Percentiles rank a stretch among this genome's conserved stretches.
Evolutionary conservation across 2,888 invertebrate species (phyloP).

Genomic region (Aphodius sticticus): DNA sequence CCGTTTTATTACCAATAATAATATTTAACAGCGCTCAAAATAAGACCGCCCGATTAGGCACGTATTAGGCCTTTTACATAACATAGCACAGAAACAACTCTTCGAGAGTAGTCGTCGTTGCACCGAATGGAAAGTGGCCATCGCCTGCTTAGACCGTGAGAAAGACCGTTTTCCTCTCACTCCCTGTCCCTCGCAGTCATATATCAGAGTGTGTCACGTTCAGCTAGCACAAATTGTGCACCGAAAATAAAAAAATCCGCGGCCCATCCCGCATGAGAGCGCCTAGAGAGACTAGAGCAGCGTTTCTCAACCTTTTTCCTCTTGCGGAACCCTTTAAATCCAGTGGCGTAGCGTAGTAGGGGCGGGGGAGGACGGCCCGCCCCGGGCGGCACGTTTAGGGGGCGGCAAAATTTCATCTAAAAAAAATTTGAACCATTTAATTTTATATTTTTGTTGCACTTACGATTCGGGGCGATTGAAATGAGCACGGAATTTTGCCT

Average conservation of each 20-base stretch:
- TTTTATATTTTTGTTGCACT: too few relatives aligned
- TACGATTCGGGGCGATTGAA: too few relatives aligned
- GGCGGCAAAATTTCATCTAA: too few relatives aligned
- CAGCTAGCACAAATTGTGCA: background rate
- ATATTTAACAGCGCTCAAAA: too few relatives aligned
- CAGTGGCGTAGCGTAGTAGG: too few relatives aligned
- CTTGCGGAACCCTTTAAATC: too few relatives aligned
- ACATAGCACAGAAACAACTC: background rate
- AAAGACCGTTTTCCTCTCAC: background rate
- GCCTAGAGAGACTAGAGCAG: background rate
- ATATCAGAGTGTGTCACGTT: background rate
- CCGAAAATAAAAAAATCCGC: background rate
- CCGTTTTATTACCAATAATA: too few relatives aligned
- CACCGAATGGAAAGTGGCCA: background rate
- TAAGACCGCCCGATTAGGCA: background rate
- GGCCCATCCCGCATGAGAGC: background rate
- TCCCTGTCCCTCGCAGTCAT: slow-evolving; percentile 4
- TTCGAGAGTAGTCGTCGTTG: background rate
- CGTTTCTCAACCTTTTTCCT: too few relatives aligned
- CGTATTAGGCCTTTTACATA: background rate
- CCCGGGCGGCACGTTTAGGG: too few relatives aligned
- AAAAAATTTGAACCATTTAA: too few relatives aligned
- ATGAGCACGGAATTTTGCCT: too few relatives aligned
- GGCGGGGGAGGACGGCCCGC: too few relatives aligned
- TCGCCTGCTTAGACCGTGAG: background rate